These are phyloP conservation scores for Sympetrum striolatum DNA, from an alignment of 2,888 invertebrate species.

Conservation along the genomic window DNA sequence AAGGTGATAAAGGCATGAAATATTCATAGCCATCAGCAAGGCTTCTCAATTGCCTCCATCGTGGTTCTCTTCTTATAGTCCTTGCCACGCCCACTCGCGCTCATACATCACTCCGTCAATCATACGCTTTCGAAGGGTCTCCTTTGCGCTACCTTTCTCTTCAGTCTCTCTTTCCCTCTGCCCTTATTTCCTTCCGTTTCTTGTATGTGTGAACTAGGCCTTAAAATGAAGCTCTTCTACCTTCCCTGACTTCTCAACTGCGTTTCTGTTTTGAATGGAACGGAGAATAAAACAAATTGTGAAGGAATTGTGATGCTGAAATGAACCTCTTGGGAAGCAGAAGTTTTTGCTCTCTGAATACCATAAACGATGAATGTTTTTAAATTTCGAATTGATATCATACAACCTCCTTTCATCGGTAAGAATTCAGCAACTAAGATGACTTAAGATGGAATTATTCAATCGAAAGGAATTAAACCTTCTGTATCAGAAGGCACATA, in stretches of 20 bases:
- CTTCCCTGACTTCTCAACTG: not conserved
- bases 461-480: too few species aligned
- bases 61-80: not conserved
- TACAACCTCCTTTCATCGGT: too few species aligned
- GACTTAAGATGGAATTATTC: too few species aligned
- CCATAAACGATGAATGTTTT: not conserved
- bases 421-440: too few species aligned
- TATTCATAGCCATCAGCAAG: constrained; percentile 19
- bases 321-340: too few species aligned
- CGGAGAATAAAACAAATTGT: not conserved
- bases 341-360: too few species aligned
- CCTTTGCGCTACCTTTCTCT: not conserved
- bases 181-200: not conserved
- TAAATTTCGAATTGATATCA: not conserved
- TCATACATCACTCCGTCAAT: not conserved
- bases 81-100: not conserved
- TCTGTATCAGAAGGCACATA: too few species aligned
- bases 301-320: not conserved
- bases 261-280: not conserved
- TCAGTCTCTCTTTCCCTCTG: not conserved
- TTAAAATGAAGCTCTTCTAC: not conserved
- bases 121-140: not conserved
- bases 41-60: not conserved
- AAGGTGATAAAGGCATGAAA: not conserved
- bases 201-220: not conserved